Percentiles rank a stretch among this genome's conserved stretches.
These are phyloP conservation scores for Hipparchia semele DNA, from an alignment of 2,888 invertebrate genomes.

Conservation along the genomic window DNA sequence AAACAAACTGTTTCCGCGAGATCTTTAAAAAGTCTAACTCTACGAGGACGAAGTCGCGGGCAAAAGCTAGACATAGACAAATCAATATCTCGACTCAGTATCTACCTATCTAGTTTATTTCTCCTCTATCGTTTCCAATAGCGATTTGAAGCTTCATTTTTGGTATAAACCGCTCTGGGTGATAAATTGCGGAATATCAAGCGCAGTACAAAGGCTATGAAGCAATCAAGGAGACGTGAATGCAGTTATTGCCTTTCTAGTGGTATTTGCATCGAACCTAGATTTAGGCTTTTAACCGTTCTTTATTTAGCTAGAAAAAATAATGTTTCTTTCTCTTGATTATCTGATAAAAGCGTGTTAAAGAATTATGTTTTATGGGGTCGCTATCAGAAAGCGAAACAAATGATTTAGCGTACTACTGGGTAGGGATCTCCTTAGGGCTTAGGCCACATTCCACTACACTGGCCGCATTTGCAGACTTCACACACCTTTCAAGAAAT, in stretches of 20 bases:
- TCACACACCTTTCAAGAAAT: too few species aligned
- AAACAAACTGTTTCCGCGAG: too few species aligned
- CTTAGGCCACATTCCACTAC: too few species aligned
- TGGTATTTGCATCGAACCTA: slow-evolving; percentile 25
- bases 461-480: too few species aligned
- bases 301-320: neutral
- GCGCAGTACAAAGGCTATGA: slow-evolving; percentile 43
- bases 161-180: slow-evolving; percentile 24
- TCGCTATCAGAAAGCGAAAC: too few species aligned
- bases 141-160: slow-evolving; percentile 1
- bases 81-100: too few species aligned
- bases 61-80: too few species aligned
- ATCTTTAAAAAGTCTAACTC: too few species aligned
- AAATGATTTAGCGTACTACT: neutral
- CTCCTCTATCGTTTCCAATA: slow-evolving; percentile 1
- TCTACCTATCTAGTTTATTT: neutral
- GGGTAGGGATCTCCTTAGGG: neutral
- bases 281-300: neutral
- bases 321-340: neutral
- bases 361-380: neutral
- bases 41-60: too few species aligned
- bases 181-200: slow-evolving; percentile 53
- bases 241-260: slow-evolving; percentile 38
- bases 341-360: neutral
- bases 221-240: slow-evolving; percentile 43